Percentiles rank a stretch among this genome's conserved stretches.
phyloP scores from a whole-genome alignment of 2,888 invertebrate genomes.

The Sisyra nigra region DNA sequence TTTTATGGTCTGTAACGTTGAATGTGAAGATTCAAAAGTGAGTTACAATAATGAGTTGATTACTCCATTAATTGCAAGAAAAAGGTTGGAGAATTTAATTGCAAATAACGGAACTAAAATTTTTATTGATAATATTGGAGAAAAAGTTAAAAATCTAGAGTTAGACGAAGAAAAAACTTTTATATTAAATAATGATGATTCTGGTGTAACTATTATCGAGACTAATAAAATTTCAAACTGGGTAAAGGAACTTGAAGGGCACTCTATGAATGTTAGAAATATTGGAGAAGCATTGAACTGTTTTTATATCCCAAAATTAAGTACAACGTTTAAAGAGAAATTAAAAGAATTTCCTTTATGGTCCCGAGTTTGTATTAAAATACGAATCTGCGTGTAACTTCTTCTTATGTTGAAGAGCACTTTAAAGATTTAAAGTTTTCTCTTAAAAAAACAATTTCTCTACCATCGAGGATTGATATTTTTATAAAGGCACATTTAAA shows the following conservation, averaged over 20 bases:
- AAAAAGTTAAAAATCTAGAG: neutral
- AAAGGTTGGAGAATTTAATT: neutral
- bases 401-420: neutral
- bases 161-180: neutral
- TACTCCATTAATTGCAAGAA: neutral
- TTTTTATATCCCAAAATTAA: neutral
- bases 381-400: neutral
- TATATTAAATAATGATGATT: neutral
- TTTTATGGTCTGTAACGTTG: neutral
- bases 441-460: neutral
- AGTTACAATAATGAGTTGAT: neutral
- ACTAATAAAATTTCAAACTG: neutral
- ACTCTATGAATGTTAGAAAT: neutral
- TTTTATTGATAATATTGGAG: neutral
- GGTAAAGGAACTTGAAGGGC: neutral
- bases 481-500: neutral
- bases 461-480: neutral
- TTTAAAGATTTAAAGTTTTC: neutral
- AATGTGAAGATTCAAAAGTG: neutral
- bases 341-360: neutral
- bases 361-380: neutral
- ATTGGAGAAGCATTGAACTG: neutral
- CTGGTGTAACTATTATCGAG: neutral
- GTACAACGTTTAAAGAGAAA: neutral
- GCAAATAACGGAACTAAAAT: neutral